These are phyloP conservation scores for Drosophila kambysellisi DNA, from an alignment of 2,888 invertebrate genomes.

Conservation along the genomic window DNA sequence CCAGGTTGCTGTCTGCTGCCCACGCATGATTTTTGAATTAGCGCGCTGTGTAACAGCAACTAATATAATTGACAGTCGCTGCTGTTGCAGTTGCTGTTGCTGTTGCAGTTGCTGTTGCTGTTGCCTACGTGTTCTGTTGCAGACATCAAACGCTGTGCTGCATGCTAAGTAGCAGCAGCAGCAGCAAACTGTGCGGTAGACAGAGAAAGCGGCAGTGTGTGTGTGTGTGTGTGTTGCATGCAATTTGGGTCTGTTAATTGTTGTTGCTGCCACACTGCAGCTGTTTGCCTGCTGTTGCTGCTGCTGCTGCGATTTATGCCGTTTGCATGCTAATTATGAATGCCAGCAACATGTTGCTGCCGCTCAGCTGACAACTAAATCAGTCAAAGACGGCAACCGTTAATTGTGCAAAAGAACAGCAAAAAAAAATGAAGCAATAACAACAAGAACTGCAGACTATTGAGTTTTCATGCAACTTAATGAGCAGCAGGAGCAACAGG, in stretches of 20 bases:
- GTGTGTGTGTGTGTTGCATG: constrained; percentile 54
- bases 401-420: constrained; percentile 47
- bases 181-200: constrained; percentile 12
- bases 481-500: constrained; percentile 69
- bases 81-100: constrained; percentile 61
- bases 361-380: constrained; percentile 74
- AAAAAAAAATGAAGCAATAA: constrained; percentile 9
- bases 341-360: constrained; percentile 65
- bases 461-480: constrained; percentile 78
- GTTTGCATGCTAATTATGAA: constrained; percentile 78
- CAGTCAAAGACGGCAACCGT: constrained; percentile 68
- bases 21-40: constrained; percentile 84
- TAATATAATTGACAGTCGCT: constrained; percentile 77
- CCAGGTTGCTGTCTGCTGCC: constrained; percentile 67
- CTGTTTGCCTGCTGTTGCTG: constrained; percentile 22
- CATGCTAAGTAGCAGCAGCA: constrained; percentile 68
- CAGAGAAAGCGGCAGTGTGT: constrained; percentile 43
- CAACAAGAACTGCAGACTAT: constrained; percentile 45
- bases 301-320: constrained; percentile 73
- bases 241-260: constrained; percentile 79
- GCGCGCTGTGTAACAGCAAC: constrained; percentile 73
- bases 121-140: constrained; percentile 75
- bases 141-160: constrained; percentile 69
- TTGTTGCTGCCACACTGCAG: constrained; percentile 56
- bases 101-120: constrained; percentile 43